These are phyloP conservation scores for Nyctibius bracteatus DNA, from an alignment of 2,113 vertebrate genomes.

Conservation along the genomic window DNA sequence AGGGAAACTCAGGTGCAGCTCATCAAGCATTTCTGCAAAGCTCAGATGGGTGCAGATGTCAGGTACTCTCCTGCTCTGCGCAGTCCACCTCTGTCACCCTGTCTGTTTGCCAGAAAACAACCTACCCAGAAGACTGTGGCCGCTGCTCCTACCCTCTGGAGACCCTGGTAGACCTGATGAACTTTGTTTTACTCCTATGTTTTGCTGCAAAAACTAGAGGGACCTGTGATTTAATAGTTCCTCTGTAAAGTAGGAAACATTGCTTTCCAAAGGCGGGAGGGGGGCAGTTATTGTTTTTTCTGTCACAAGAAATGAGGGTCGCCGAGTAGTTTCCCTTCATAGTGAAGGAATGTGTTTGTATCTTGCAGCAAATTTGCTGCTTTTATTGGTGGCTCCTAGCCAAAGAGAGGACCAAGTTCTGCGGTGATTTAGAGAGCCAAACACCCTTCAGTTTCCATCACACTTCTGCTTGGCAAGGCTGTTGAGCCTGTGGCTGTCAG, in stretches of 20 bases:
- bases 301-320: constrained; percentile 39
- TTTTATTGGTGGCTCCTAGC: background rate
- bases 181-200: background rate
- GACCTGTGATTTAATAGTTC: background rate
- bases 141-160: constrained; percentile 74
- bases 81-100: background rate
- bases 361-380: constrained; percentile 47
- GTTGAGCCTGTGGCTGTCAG: background rate
- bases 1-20: constrained; percentile 58
- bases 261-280: constrained; percentile 41
- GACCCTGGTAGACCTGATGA: constrained; percentile 80
- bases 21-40: constrained; percentile 64
- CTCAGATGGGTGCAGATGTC: constrained; percentile 33
- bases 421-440: background rate
- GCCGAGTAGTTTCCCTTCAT: constrained; percentile 50
- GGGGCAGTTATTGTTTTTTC: background rate
- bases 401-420: background rate
- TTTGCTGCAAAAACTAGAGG: constrained; percentile 19
- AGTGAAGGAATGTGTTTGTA: constrained; percentile 48
- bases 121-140: background rate
- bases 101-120: constrained; percentile 45
- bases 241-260: constrained; percentile 62
- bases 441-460: background rate
- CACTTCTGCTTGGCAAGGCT: background rate
- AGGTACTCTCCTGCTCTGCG: background rate